These are phyloP conservation scores for Lamellibrachia luymesi DNA, from an alignment of 1,140 invertebrate species.

Conservation along the genomic window DNA sequence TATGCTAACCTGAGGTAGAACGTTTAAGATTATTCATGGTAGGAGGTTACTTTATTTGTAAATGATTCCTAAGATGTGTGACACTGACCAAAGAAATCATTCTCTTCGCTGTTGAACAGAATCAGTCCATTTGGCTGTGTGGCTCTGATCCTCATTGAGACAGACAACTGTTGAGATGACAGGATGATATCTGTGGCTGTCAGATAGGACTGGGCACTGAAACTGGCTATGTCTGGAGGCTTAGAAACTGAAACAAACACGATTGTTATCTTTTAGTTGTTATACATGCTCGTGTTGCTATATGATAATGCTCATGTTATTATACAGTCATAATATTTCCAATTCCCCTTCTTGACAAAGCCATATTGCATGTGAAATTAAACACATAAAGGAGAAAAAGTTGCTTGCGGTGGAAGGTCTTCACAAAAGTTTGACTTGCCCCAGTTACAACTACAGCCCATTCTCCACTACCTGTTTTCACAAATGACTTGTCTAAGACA, in stretches of 20 bases:
- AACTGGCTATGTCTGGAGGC: neutral
- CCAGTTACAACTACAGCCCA: no score
- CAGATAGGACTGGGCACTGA: neutral
- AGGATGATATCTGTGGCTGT: neutral
- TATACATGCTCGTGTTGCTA: neutral
- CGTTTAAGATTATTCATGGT: neutral
- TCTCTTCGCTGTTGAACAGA: neutral
- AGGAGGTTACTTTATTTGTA: neutral
- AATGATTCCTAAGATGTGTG: neutral
- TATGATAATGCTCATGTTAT: neutral
- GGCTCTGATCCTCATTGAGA: neutral
- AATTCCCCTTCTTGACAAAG: no score
- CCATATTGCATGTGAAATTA: no score
- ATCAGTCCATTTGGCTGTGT: neutral
- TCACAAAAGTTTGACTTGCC: no score
- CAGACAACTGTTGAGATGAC: neutral
- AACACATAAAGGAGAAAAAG: no score
- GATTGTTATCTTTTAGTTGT: neutral
- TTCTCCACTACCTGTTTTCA: no score
- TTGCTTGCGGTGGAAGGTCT: no score
- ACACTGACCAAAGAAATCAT: neutral
- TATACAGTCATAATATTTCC: neutral
- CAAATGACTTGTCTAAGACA: no score
- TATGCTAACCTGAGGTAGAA: neutral
- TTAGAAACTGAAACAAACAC: neutral